Evolutionary conservation across 2,113 vertebrate species (phyloP).

Genomic region (Numida meleagris): DNA sequence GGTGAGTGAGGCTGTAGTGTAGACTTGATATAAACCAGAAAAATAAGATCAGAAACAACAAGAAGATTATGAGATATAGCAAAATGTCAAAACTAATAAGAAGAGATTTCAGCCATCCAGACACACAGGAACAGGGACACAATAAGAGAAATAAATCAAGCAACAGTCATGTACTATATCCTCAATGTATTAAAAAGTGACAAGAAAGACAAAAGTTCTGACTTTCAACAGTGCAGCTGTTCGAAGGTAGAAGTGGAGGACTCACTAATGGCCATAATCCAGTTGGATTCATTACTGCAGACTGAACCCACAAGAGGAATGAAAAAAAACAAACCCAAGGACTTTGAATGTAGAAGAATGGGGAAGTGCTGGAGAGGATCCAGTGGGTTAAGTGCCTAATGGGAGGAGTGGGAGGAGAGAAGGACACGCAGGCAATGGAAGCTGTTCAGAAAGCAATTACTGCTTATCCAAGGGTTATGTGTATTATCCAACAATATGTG

Average conservation of each 20-base stretch:
- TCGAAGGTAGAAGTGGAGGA: constrained; percentile 54
- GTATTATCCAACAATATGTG: constrained; percentile 55
- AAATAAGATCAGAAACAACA: constrained; percentile 47
- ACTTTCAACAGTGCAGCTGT: constrained; percentile 59
- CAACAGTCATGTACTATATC: constrained; percentile 45
- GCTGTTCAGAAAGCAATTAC: constrained; percentile 76
- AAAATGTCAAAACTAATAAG: constrained; percentile 56
- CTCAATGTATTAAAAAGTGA: constrained; percentile 51
- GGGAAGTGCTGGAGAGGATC: constrained; percentile 61
- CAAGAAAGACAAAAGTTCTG: constrained; percentile 36
- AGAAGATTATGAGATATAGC: constrained; percentile 47
- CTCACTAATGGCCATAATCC: constrained; percentile 71
- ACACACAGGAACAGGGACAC: constrained; percentile 34
- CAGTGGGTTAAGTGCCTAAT: constrained; percentile 52
- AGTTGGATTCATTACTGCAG: constrained; percentile 64
- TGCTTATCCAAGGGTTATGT: constrained; percentile 59
- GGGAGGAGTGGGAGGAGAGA: constrained; percentile 46
- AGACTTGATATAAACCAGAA: constrained; percentile 29
- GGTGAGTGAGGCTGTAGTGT: neutral
- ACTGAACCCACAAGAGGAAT: constrained; percentile 54
- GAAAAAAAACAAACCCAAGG: neutral
- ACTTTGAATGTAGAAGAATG: constrained; percentile 63
- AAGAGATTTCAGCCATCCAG: constrained; percentile 55
- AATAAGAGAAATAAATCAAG: constrained; percentile 48
- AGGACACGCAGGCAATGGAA: constrained; percentile 62